Evolutionary conservation across 2,797 vertebrate genomes (phyloP), one percentile per base, ranked within the genome.

Genomic region (Triplophysa yarkandensis): DNA sequence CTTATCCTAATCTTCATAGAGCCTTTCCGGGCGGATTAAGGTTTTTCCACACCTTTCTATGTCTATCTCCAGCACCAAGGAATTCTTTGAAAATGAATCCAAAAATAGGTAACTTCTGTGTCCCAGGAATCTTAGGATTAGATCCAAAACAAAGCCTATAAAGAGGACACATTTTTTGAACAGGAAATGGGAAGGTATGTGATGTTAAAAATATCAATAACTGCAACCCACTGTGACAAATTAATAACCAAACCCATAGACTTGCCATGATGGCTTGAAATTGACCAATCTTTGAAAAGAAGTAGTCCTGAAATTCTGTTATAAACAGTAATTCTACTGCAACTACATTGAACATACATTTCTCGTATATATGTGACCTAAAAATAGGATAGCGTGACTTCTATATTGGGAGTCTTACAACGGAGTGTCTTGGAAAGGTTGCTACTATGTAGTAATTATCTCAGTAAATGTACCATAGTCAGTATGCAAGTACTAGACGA

Each of bases 361-460:
- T 55, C 9, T 6, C 21, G 13, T 48, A 16, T 16, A 39, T 16
- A 39, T 16, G 23, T 2, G 7, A 61, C 23, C 43, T 52, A 30
- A 60, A 68, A 52, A 75, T 75, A 68, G 1, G 3, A 11, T 13
- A 41, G 30, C 34, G 27, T 43, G 64, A 68, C 68, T 61, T 68
- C 44, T 75, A 68, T 52, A 52, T 75, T 61, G 46, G 73, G 43
- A 67, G 64, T 61, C 43, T 58, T 60, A 27, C 54, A 60, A 60
- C 23, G 13, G 64, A 61, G 14, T 27, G 21, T 60, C 54, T 63
- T 50, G 17, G 43, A 61, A 30, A 68, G 64, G 64, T 39, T 68
- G 54, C 21, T 68, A 68, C 73, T 60, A 74, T 57, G 63, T 34
- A 50, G 44, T 68, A 61, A 75, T 75, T 75, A 75, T 68, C 23